Base-by-base conservation (phyloP, 2,888 invertebrate genomes). In the Lochmaea crataegi region DNA sequence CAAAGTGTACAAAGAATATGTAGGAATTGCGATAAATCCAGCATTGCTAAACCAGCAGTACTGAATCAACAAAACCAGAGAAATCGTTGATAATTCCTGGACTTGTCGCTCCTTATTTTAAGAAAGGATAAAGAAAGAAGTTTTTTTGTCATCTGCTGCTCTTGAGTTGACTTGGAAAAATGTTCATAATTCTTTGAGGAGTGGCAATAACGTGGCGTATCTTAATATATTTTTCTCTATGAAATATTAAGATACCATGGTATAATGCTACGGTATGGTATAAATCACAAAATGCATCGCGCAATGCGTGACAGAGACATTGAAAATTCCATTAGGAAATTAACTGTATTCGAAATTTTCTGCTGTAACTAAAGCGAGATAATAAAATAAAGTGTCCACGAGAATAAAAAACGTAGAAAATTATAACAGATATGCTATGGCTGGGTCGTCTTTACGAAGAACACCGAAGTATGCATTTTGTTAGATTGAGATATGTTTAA, bases 271-370 rank as follows among this genome's bases (percentile, higher is more conserved):
- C 61, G 61, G 61, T 42, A 41, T 63, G 12, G 16, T 42, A 63
- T 63, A 63, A 63, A 63, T 63, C 61, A 63, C 42, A 18, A 41
- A 12, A 42, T 42, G 42, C 41, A 41, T 41, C 9, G 61, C 61
- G 42, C 41, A 7, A 63, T 11, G 16, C 61, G 14, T 41, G 61
- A 63, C 61, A 41, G 41, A 38, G 61, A 63, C 42, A 63, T 41
- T n/a, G 61, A 18, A 42, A 63, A 63, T 63, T 42, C 61, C 41
- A 63, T 63, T 63, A 63, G 41, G 61, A 63, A 63, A 63, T 63
- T 63, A 61, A 42, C 16, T 42, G 61, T 63, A 42, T 42, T 42
- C 61, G 16, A 63, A 42, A 63, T 42, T 63, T 63, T 12, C 61
- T 42, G 42, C n/a, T 63, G 12, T 38, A 18, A 63, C 42, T 42